phyloP scores from a whole-genome alignment of 1,140 invertebrate species.

The Drepana arcuata region DNA sequence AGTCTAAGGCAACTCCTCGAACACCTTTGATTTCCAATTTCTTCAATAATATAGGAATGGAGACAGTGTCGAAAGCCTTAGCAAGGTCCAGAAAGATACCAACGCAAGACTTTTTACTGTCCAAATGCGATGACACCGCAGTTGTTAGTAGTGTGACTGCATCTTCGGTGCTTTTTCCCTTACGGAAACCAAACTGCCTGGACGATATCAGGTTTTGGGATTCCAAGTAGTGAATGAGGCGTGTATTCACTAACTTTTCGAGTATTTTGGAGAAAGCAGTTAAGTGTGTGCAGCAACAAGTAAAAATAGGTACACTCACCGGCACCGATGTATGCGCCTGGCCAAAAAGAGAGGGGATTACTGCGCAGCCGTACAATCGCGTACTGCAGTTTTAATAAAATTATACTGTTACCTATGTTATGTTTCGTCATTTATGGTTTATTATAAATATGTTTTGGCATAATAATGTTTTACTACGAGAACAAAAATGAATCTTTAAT shows the following conservation, averaged over 20 bases:
- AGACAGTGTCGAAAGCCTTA: conserved; percentile 4
- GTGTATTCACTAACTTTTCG: neutral
- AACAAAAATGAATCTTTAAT: too few species aligned
- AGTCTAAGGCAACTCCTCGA: neutral
- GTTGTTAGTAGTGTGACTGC: neutral
- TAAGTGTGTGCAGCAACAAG: too few species aligned
- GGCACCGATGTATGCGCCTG: too few species aligned
- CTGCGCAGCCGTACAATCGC: too few species aligned
- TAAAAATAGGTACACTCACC: too few species aligned
- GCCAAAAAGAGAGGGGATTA: too few species aligned
- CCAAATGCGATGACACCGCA: neutral
- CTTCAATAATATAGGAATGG: conserved; percentile 2
- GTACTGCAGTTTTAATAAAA: too few species aligned
- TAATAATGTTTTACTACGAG: too few species aligned
- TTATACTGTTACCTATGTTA: too few species aligned
- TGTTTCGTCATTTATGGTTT: too few species aligned
- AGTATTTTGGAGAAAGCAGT: neutral
- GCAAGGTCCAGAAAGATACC: conserved; percentile 1
- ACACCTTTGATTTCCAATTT: conserved; percentile 3
- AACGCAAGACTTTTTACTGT: neutral
- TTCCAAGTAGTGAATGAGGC: neutral
- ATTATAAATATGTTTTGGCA: too few species aligned
- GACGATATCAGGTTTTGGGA: neutral
- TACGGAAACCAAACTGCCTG: neutral
- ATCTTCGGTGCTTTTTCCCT: neutral